These are phyloP conservation scores for Bubo blakistoni DNA, from an alignment of 2,113 vertebrate species.

Conservation along the genomic window DNA sequence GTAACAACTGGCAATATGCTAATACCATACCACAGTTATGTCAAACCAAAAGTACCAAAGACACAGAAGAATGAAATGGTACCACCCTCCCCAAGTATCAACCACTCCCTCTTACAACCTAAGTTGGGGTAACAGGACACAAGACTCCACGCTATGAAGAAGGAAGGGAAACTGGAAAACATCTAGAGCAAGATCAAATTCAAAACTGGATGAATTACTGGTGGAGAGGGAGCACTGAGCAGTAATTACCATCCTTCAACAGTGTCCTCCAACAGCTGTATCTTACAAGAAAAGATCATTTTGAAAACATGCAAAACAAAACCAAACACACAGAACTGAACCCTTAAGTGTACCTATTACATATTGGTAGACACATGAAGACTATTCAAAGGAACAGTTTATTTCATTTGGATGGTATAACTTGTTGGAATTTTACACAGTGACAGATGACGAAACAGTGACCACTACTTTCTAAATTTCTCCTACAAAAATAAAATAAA, in stretches of 20 bases:
- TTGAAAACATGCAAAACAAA: background rate
- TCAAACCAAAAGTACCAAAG: background rate
- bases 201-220: background rate
- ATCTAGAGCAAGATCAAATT: background rate
- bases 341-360: background rate
- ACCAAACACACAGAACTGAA: background rate
- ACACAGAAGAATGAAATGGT: background rate
- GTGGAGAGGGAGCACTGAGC: background rate
- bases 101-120: background rate
- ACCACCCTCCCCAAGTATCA: background rate
- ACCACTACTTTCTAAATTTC: background rate
- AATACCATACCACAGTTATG: background rate
- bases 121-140: background rate
- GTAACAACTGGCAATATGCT: background rate
- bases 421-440: background rate
- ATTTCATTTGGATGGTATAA: background rate
- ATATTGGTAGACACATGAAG: background rate
- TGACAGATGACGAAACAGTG: background rate
- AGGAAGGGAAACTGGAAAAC: background rate
- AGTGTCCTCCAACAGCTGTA: background rate
- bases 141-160: background rate
- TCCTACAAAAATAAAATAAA: background rate
- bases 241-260: background rate
- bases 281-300: background rate
- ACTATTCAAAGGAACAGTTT: background rate